phyloP scores from a whole-genome alignment of 1,140 invertebrate genomes.

The Pseudoatta argentina region DNA sequence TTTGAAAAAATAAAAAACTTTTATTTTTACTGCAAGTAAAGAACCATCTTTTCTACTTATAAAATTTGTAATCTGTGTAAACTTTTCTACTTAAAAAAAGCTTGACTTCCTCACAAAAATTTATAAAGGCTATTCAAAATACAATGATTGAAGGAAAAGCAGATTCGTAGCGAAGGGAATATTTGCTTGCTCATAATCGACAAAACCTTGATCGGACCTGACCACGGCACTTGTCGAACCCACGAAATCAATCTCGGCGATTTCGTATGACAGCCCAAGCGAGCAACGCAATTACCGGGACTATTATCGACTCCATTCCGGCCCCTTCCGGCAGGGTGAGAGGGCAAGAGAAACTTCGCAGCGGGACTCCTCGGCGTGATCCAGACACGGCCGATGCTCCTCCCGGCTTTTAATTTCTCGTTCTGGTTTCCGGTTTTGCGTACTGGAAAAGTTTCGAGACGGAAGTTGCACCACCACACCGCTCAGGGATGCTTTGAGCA shows the following conservation, averaged over 20 bases:
- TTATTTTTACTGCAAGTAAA: not conserved
- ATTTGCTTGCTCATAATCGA: conserved; percentile 3
- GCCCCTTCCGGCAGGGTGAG: conserved; percentile 27
- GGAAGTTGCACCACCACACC: conserved; percentile 69
- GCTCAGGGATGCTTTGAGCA: conserved; percentile 77
- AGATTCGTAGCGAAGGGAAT: not conserved
- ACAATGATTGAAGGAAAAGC: not conserved
- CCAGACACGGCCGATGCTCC: not conserved
- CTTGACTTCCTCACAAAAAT: not conserved
- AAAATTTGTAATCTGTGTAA: too few relatives aligned
- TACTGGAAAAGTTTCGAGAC: conserved; percentile 66
- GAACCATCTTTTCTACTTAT: not conserved
- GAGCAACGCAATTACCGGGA: conserved; percentile 61
- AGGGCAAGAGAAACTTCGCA: conserved; percentile 19
- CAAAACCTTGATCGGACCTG: conserved; percentile 4
- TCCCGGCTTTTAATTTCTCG: conserved; percentile 66
- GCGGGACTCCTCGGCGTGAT: conserved; percentile 36
- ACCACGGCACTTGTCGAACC: conserved; percentile 38
- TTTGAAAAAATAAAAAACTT: not conserved
- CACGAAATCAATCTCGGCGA: conserved; percentile 55
- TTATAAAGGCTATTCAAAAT: not conserved
- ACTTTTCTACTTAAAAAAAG: not conserved
- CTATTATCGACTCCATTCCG: conserved; percentile 59
- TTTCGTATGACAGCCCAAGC: conserved; percentile 56
- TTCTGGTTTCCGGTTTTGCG: conserved; percentile 68